Percentiles rank a stretch among this genome's conserved stretches.
These are phyloP conservation scores for Macrophya annulata DNA, from an alignment of 2,888 invertebrate genomes.

Conservation along the genomic window DNA sequence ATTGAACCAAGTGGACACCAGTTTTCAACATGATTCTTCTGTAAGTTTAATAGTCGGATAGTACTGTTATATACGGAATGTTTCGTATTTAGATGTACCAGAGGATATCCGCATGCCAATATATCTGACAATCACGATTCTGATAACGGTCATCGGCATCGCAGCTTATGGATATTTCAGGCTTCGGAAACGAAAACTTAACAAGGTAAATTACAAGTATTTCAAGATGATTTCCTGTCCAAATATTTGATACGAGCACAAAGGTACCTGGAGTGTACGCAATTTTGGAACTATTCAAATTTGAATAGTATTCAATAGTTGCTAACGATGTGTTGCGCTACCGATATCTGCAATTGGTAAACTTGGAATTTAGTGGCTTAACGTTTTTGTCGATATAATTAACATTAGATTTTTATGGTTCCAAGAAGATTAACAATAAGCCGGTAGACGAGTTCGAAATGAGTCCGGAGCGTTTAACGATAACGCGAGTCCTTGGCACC, in stretches of 20 bases:
- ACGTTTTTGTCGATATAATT: background rate
- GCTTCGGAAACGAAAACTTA: background rate
- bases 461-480: constrained; percentile 84
- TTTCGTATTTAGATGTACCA: background rate
- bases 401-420: background rate
- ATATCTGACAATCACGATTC: background rate
- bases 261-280: too few relatives aligned
- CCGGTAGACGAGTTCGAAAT: constrained; percentile 65
- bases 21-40: background rate
- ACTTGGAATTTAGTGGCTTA: background rate
- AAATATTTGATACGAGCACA: too few relatives aligned
- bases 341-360: background rate
- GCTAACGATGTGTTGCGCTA: background rate
- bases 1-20: too few relatives aligned
- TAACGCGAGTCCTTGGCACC: constrained; percentile 89
- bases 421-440: background rate
- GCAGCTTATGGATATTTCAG: background rate
- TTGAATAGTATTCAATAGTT: background rate
- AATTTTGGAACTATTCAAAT: too few relatives aligned
- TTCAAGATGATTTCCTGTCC: too few relatives aligned
- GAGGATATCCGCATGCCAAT: background rate
- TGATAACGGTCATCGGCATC: background rate
- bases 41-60: background rate
- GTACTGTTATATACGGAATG: background rate
- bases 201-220: background rate